Evolutionary conservation across 2,113 vertebrate species (phyloP).

Genomic region (Odocoileus hemionus): DNA sequence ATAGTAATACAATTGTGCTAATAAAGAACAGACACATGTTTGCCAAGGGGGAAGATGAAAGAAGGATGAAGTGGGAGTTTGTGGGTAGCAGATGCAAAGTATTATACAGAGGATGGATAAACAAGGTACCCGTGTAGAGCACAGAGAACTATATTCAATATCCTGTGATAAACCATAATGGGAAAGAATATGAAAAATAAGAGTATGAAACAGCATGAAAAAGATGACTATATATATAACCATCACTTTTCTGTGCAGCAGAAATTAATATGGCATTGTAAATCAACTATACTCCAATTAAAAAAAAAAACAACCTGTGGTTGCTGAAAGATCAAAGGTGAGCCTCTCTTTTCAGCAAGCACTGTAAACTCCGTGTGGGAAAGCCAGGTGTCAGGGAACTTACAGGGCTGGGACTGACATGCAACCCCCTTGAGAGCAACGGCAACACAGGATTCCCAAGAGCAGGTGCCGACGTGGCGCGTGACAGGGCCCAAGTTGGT

Average conservation of each 20-base stretch:
- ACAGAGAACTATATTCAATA: not conserved
- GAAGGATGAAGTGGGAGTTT: not conserved
- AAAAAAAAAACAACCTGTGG: not conserved
- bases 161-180: not conserved
- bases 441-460: not conserved
- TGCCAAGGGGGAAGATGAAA: not conserved
- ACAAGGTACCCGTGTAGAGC: not conserved
- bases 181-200: not conserved
- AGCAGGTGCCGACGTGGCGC: accelerated
- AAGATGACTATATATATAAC: not conserved
- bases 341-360: not conserved
- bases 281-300: not conserved
- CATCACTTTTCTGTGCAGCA: not conserved
- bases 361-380: accelerated
- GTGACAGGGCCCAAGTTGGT: not conserved
- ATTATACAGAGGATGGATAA: not conserved
- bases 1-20: not conserved
- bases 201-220: not conserved
- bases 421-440: accelerated
- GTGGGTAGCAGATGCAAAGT: not conserved
- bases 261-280: not conserved
- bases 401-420: accelerated
- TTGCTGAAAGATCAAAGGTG: accelerated
- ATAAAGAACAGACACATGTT: not conserved
- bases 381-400: accelerated